Percentiles rank a stretch among this genome's conserved stretches.
Evolutionary conservation across 2,888 invertebrate species (phyloP).

Genomic region (Dryobotodes eremita): DNA sequence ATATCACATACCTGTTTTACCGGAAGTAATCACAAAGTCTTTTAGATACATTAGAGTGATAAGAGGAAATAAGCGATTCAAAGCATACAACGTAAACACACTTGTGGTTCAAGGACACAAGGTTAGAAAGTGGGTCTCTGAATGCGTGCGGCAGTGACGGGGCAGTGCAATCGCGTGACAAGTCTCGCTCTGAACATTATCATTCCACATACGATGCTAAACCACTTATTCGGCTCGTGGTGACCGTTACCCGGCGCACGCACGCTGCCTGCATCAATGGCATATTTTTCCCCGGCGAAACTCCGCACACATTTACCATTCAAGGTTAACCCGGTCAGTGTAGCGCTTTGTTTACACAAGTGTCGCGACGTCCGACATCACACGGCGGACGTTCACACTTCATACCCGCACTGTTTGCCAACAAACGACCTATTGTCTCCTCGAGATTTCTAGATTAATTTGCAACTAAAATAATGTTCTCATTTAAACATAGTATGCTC

Average conservation of each 20-base stretch:
- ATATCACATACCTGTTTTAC: slow-evolving; percentile 17
- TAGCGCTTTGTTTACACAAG: slow-evolving; percentile 87
- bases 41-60: slow-evolving; percentile 29
- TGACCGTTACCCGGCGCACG: slow-evolving; percentile 89
- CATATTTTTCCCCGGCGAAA: slow-evolving; percentile 89
- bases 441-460: slow-evolving; percentile 63
- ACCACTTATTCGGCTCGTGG: slow-evolving; percentile 89
- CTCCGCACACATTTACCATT: slow-evolving; percentile 89
- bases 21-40: slow-evolving; percentile 31
- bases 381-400: slow-evolving; percentile 72
- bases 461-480: slow-evolving; percentile 52
- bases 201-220: slow-evolving; percentile 88
- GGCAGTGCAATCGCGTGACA: slow-evolving; percentile 84
- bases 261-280: slow-evolving; percentile 89
- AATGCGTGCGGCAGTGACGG: slow-evolving; percentile 81
- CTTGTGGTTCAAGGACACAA: slow-evolving; percentile 81
- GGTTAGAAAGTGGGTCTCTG: slow-evolving; percentile 85
- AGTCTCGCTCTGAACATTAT: slow-evolving; percentile 86
- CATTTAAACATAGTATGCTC: slow-evolving; percentile 30
- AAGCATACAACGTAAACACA: slow-evolving; percentile 49
- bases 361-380: slow-evolving; percentile 76
- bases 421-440: slow-evolving; percentile 67
- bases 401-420: slow-evolving; percentile 64
- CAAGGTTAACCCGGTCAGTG: slow-evolving; percentile 90
- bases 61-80: slow-evolving; percentile 42